Evolutionary conservation across 2,888 invertebrate species (phyloP).

Genomic region (Philaethria dido): DNA sequence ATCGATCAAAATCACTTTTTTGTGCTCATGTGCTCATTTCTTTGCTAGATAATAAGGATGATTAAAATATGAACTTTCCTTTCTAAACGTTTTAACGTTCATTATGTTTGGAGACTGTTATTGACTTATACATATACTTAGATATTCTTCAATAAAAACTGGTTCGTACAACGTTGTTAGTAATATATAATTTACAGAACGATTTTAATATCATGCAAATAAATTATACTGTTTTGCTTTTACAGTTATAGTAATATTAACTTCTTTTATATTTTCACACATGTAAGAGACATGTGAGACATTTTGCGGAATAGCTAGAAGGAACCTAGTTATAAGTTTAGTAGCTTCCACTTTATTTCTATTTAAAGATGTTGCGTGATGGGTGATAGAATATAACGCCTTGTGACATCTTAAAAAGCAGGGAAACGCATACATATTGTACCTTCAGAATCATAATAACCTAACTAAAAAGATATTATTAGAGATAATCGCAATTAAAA

Average conservation of each 20-base stretch:
- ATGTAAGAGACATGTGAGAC: too few relatives aligned
- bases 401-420: too few relatives aligned
- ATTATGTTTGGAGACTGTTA: constrained; percentile 26
- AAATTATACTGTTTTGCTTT: not conserved
- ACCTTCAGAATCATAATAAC: too few relatives aligned
- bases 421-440: too few relatives aligned
- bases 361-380: not conserved
- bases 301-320: not conserved
- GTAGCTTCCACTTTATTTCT: not conserved
- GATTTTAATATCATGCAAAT: not conserved
- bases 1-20: constrained; percentile 35
- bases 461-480: too few relatives aligned
- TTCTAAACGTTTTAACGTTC: constrained; percentile 15
- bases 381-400: not conserved
- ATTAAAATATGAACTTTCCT: constrained; percentile 25
- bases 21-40: constrained; percentile 23
- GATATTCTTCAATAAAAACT: constrained; percentile 1
- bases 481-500: too few relatives aligned
- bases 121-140: constrained; percentile 3
- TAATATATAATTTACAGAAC: constrained; percentile 3
- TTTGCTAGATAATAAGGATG: constrained; percentile 30
- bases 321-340: not conserved
- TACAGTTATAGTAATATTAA: not conserved
- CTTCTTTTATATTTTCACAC: not conserved
- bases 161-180: constrained; percentile 3